A percentile compares a stretch with the other conserved stretches of the same genome.
Evolutionary conservation across 2,888 invertebrate species (phyloP).

Genomic region (Hartigia nigra): DNA sequence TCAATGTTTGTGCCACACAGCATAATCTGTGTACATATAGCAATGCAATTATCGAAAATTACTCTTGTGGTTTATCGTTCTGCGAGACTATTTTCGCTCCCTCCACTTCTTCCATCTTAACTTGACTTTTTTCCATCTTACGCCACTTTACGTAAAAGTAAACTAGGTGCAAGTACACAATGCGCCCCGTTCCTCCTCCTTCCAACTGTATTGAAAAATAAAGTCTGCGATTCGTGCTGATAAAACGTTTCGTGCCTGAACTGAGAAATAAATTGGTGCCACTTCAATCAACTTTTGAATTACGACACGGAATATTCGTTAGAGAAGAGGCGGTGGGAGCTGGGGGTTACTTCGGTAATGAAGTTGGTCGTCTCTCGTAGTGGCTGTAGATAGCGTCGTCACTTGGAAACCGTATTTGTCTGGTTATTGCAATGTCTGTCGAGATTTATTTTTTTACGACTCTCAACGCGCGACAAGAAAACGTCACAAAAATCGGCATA

Average conservation of each 20-base stretch:
- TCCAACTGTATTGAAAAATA: neutral
- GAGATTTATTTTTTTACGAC: neutral
- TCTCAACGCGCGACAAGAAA: neutral
- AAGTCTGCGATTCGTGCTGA: neutral
- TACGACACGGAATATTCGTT: conserved; percentile 42
- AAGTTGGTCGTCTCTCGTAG: conserved; percentile 2
- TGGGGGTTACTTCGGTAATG: conserved; percentile 34
- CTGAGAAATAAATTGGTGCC: conserved; percentile 44
- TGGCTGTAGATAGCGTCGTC: neutral
- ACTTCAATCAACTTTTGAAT: conserved; percentile 51
- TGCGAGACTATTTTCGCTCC: neutral
- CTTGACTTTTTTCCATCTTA: neutral
- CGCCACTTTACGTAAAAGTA: neutral
- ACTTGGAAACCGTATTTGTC: neutral
- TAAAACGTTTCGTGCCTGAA: neutral
- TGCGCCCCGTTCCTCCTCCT: neutral
- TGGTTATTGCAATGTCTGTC: neutral
- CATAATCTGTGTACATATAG: neutral
- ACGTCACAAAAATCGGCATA: neutral
- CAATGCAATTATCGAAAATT: neutral
- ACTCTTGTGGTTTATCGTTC: neutral
- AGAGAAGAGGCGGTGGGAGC: conserved; percentile 28
- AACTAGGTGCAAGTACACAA: neutral
- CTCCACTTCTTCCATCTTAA: neutral
- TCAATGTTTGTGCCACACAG: neutral